Evolutionary conservation across 2,113 vertebrate genomes (phyloP).

Genomic region (Amphilophus citrinellus): DNA sequence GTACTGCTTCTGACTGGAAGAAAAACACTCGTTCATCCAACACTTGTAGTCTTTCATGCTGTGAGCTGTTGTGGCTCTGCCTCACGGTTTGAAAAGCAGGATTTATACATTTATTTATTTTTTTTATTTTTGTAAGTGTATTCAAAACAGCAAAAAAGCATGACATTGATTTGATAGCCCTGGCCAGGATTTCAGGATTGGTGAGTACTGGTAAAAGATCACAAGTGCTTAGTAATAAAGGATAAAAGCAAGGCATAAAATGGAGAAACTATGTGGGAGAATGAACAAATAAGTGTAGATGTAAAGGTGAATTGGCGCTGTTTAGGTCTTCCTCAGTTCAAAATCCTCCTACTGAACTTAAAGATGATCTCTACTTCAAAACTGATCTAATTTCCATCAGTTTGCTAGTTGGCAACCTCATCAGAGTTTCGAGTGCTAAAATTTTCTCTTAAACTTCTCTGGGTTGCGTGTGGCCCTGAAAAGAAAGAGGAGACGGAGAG

Average conservation of each 20-base stretch:
- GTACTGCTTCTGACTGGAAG: constrained; percentile 29
- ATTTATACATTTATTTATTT: background rate
- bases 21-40: constrained; percentile 23
- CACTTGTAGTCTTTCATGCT: background rate
- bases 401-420: background rate
- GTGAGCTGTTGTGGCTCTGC: background rate
- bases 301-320: too few species aligned
- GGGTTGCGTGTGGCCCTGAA: constrained; percentile 2
- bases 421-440: background rate
- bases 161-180: background rate
- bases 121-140: background rate
- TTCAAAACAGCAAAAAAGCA: background rate
- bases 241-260: background rate
- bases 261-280: background rate
- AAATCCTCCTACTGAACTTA: background rate
- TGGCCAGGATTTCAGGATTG: background rate
- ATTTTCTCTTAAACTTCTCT: background rate
- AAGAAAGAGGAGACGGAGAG: constrained; percentile 9
- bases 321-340: too few species aligned
- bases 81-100: background rate
- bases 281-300: background rate
- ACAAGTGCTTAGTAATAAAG: background rate
- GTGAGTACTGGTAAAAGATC: background rate
- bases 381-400: constrained; percentile 22
- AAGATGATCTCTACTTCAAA: background rate